Evolutionary conservation across 2,888 invertebrate genomes (phyloP).

Genomic region (Coelopa pilipes): DNA sequence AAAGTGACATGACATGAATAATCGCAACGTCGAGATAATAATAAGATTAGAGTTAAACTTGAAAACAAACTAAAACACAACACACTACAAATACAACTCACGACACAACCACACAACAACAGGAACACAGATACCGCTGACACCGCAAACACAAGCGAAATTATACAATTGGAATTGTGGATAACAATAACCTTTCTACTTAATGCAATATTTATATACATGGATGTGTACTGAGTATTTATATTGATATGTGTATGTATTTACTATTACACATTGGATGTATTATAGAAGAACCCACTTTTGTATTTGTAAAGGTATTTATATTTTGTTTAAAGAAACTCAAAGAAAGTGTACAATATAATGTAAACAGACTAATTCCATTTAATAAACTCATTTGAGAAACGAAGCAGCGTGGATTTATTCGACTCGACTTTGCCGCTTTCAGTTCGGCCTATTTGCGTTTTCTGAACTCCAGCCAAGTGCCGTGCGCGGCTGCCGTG

Average conservation of each 20-base stretch:
- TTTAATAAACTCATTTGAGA: too few species aligned
- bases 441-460: slow-evolving; percentile 36
- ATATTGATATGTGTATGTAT: neutral
- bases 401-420: too few species aligned
- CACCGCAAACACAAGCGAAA: neutral
- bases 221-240: slow-evolving; percentile 1
- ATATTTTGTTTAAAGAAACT: slow-evolving; percentile 1
- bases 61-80: slow-evolving; percentile 1
- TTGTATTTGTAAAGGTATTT: neutral
- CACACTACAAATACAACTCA: neutral
- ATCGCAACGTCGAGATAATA: slow-evolving; percentile 16
- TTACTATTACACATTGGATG: neutral
- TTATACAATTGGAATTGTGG: neutral
- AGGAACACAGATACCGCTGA: too few species aligned
- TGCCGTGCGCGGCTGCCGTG: slow-evolving; percentile 51
- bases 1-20: slow-evolving; percentile 1
- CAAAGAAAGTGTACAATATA: slow-evolving; percentile 19
- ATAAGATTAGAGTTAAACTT: slow-evolving; percentile 6
- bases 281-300: neutral
- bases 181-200: neutral
- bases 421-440: too few species aligned
- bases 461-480: slow-evolving; percentile 52
- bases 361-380: neutral
- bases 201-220: slow-evolving; percentile 16
- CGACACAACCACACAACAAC: too few species aligned